Evolutionary conservation across 1,140 invertebrate genomes (phyloP).

Genomic region (Drosophila kurseongensis): DNA sequence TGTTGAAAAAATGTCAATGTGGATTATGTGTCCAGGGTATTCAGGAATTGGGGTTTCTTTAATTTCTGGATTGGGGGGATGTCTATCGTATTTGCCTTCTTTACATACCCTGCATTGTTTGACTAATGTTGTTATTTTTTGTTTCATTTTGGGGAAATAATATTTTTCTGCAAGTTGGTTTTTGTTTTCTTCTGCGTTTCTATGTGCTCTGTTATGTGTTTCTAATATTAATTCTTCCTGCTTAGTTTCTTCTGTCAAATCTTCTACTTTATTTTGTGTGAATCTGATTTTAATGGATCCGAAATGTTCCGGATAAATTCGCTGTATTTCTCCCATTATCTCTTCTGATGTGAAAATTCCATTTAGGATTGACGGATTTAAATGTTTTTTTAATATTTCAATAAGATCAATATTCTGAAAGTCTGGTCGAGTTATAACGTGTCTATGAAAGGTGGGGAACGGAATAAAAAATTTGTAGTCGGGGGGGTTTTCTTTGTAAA

Average conservation of each 20-base stretch:
- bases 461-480: background rate
- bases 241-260: too few relatives aligned
- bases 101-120: constrained; percentile 46
- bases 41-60: constrained; percentile 15
- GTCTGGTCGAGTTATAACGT: background rate
- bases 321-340: background rate
- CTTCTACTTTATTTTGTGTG: too few relatives aligned
- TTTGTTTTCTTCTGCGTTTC: too few relatives aligned
- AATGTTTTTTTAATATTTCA: background rate
- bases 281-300: too few relatives aligned
- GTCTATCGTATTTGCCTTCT: constrained; percentile 30
- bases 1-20: constrained; percentile 15
- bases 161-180: too few relatives aligned
- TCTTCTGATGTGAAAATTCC: background rate
- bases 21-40: constrained; percentile 1
- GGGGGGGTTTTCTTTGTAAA: constrained; percentile 15
- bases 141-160: too few relatives aligned
- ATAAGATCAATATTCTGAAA: constrained; percentile 4
- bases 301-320: too few relatives aligned
- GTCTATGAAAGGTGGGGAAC: background rate
- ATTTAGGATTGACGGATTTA: background rate
- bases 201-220: too few relatives aligned
- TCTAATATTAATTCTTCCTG: too few relatives aligned
- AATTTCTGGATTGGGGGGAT: constrained; percentile 8
- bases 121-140: too few relatives aligned